phyloP scores from a whole-genome alignment of 2,113 vertebrate species.

The Pachypanchax playfairii region DNA sequence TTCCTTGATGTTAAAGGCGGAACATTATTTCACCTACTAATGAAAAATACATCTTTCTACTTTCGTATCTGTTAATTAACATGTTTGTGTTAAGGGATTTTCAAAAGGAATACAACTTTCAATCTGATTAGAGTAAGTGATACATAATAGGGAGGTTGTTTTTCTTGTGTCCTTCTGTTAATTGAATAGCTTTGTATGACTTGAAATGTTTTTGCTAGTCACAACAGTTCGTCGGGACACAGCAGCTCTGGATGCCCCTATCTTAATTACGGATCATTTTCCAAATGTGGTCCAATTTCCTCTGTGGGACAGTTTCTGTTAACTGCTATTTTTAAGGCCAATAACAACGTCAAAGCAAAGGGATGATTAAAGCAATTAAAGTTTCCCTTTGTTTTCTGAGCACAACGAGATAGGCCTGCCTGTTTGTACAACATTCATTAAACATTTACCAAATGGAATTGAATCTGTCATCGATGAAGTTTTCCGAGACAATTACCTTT shows the following conservation, averaged over 20 bases:
- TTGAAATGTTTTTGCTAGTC: constrained; percentile 79
- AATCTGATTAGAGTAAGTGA: constrained; percentile 84
- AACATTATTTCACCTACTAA: constrained; percentile 77
- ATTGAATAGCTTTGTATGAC: constrained; percentile 82
- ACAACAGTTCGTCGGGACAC: constrained; percentile 73
- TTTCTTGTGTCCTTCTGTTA: constrained; percentile 81
- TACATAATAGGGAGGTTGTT: constrained; percentile 80
- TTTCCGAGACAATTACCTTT: constrained; percentile 90
- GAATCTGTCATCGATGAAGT: constrained; percentile 95
- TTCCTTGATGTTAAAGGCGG: constrained; percentile 78
- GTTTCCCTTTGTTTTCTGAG: constrained; percentile 94
- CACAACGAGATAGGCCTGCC: constrained; percentile 82
- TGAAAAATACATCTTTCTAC: constrained; percentile 79
- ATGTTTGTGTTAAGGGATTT: constrained; percentile 76
- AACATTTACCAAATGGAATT: constrained; percentile 94
- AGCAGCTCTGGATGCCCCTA: constrained; percentile 75
- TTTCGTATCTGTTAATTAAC: constrained; percentile 83
- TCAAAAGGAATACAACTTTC: constrained; percentile 77
- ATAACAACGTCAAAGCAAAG: constrained; percentile 89
- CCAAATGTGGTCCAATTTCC: constrained; percentile 87
- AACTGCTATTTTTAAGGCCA: constrained; percentile 91
- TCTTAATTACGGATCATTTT: constrained; percentile 85
- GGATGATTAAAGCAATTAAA: constrained; percentile 99
- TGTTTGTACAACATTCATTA: constrained; percentile 96
- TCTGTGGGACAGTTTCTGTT: constrained; percentile 87